Conservation (phyloP, 92 coral and sea anemone genomes). For the Desmophyllum pertusum region DNA sequence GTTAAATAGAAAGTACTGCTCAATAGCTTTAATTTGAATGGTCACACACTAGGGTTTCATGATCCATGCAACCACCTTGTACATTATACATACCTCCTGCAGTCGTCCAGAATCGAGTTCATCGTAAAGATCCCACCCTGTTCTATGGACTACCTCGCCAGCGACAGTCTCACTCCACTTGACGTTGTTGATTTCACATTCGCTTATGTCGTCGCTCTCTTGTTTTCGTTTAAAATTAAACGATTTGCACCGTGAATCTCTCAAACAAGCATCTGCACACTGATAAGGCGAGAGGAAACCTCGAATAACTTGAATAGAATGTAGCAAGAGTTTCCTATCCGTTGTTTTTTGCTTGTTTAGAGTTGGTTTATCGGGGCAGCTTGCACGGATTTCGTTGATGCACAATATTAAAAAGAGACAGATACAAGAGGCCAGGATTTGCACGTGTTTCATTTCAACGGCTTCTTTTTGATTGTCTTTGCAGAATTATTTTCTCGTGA, state of each 20-base stretch:
- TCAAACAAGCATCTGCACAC: conserved; percentile 56
- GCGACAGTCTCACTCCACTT: not conserved
- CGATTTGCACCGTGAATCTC: conserved; percentile 52
- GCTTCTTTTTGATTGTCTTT: not conserved
- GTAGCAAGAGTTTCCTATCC: not conserved
- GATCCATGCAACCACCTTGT: not conserved
- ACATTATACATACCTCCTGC: conserved; percentile 35
- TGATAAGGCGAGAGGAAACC: conserved; percentile 33
- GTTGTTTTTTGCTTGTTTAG: not conserved
- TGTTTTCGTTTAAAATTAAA: conserved; percentile 20
- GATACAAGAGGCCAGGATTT: not conserved
- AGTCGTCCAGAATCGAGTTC: conserved; percentile 30
- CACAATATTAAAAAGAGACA: not conserved
- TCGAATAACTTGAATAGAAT: not conserved
- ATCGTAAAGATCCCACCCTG: conserved; percentile 50
- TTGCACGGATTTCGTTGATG: not conserved
- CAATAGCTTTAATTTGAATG: not conserved
- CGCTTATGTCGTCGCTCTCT: not conserved
- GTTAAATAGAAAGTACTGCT: not conserved
- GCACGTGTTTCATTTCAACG: not conserved
- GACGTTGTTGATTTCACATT: conserved; percentile 31
- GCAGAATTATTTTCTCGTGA: not conserved
- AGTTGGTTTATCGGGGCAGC: not conserved
- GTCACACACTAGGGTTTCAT: not conserved
- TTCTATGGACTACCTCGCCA: not conserved